These are phyloP conservation scores for Dendrophyllia cribrosa DNA, from an alignment of 64 coral and sea anemone genomes.

Conservation along the genomic window DNA sequence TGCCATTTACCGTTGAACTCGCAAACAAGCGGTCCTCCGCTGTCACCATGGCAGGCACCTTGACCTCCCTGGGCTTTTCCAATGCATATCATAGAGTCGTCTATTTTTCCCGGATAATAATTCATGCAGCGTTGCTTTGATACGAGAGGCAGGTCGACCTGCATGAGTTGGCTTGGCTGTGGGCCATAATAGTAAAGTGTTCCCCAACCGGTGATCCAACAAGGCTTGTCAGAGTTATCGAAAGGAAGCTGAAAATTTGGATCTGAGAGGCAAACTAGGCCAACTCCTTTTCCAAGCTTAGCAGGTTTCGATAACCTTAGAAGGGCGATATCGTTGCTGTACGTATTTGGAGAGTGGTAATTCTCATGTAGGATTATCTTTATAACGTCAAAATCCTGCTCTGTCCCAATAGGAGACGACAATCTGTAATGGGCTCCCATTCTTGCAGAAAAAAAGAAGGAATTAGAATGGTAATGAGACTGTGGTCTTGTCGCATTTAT, in stretches of 20 bases:
- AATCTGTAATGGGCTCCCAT: not conserved
- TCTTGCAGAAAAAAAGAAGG: not conserved
- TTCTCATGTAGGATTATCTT: not conserved
- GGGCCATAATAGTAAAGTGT: constrained; percentile 31
- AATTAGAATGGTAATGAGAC: too few relatives aligned
- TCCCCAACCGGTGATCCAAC: constrained; percentile 17
- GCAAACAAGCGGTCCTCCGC: constrained; percentile 63
- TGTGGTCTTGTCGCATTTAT: too few relatives aligned
- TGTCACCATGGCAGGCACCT: constrained; percentile 40
- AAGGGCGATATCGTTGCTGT: not conserved
- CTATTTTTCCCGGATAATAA: not conserved
- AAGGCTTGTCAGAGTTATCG: not conserved
- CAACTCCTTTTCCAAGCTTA: not conserved
- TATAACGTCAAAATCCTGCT: not conserved
- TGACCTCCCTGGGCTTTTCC: not conserved
- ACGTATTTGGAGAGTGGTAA: not conserved
- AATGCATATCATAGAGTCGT: constrained; percentile 28
- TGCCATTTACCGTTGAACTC: constrained; percentile 48
- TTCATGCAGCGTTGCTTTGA: not conserved
- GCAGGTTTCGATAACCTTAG: not conserved
- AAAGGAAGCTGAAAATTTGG: not conserved
- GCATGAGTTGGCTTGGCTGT: constrained; percentile 46
- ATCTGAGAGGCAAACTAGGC: constrained; percentile 3
- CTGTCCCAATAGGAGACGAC: not conserved
- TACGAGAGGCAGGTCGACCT: constrained; percentile 71